These are phyloP conservation scores for Gymnodraco acuticeps DNA, from an alignment of 2,797 vertebrate species.

Conservation along the genomic window DNA sequence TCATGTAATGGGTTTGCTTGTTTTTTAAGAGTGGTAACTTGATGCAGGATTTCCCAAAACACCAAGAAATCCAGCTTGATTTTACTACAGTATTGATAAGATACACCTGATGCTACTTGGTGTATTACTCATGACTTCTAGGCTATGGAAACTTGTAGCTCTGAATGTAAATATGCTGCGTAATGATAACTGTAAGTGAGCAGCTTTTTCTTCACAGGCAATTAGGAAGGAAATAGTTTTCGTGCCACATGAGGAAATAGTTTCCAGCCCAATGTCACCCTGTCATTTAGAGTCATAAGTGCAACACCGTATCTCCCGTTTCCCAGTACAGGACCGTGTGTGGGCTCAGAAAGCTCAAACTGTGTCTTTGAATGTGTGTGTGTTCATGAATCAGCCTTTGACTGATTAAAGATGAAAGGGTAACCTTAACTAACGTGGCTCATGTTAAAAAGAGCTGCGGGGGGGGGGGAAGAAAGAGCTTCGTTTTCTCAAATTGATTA, in stretches of 20 bases:
- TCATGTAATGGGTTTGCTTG: neutral
- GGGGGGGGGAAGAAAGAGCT: conserved; percentile 48
- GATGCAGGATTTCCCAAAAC: neutral
- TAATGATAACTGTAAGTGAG: conserved; percentile 5
- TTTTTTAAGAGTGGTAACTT: neutral
- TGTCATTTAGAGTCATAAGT: conserved; percentile 63
- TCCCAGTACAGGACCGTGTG: conserved; percentile 53
- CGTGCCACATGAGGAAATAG: conserved; percentile 47
- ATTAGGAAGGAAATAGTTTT: conserved; percentile 41
- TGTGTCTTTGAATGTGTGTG: conserved; percentile 51
- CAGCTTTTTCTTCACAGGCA: neutral
- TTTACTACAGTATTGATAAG: neutral
- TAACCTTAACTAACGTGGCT: conserved; percentile 47
- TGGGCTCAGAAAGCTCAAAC: conserved; percentile 49
- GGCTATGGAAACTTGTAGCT: neutral
- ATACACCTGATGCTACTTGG: neutral
- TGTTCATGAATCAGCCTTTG: conserved; percentile 52
- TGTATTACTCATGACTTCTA: neutral
- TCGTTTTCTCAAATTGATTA: conserved; percentile 59
- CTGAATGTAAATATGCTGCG: conserved; percentile 5
- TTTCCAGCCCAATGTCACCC: conserved; percentile 65
- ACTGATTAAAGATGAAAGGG: conserved; percentile 67
- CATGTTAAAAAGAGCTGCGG: conserved; percentile 56
- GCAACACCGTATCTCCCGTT: conserved; percentile 49
- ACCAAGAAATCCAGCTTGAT: neutral